Conservation (phyloP, 1,140 invertebrate genomes). For the Neodiprion pinetum region DNA sequence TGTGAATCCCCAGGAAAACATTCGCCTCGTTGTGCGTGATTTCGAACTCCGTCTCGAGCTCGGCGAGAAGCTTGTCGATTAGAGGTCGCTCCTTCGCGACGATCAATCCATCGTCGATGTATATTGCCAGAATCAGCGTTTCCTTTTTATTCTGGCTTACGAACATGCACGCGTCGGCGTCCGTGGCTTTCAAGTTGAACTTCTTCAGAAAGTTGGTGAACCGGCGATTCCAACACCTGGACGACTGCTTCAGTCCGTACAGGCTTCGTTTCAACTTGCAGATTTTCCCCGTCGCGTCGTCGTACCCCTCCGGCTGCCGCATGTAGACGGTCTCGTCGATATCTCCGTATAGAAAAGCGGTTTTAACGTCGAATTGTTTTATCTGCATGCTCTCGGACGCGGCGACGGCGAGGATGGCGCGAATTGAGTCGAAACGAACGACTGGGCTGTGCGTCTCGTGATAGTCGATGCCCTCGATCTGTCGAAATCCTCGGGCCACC, state of each 20-base stretch:
- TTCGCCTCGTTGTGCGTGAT: slow-evolving; percentile 21
- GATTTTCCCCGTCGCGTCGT: slow-evolving; percentile 31
- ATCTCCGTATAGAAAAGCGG: slow-evolving; percentile 42
- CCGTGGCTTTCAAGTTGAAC: slow-evolving; percentile 27
- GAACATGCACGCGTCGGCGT: slow-evolving; percentile 36
- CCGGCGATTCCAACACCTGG: slow-evolving; percentile 46
- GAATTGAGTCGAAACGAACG: slow-evolving; percentile 17
- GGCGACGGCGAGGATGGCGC: slow-evolving; percentile 38
- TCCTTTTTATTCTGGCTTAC: slow-evolving; percentile 19
- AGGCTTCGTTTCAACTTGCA: slow-evolving; percentile 45
- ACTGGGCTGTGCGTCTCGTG: slow-evolving; percentile 49
- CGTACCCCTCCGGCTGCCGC: slow-evolving; percentile 47
- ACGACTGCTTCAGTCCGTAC: slow-evolving; percentile 49
- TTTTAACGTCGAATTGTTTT: slow-evolving; percentile 45
- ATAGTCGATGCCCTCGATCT: slow-evolving; percentile 50
- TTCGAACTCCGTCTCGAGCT: slow-evolving; percentile 23
- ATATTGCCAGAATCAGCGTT: slow-evolving; percentile 31
- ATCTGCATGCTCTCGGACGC: slow-evolving; percentile 30
- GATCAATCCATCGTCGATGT: slow-evolving; percentile 27
- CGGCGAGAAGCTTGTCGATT: slow-evolving; percentile 2
- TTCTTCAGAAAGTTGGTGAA: slow-evolving; percentile 29
- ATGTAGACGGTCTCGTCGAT: slow-evolving; percentile 44
- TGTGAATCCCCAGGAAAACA: slow-evolving; percentile 26
- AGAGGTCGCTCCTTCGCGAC: not conserved
- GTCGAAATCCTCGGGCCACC: slow-evolving; percentile 51